Evolutionary conservation across 2,888 invertebrate species (phyloP).

Genomic region (Orgyia antiqua): DNA sequence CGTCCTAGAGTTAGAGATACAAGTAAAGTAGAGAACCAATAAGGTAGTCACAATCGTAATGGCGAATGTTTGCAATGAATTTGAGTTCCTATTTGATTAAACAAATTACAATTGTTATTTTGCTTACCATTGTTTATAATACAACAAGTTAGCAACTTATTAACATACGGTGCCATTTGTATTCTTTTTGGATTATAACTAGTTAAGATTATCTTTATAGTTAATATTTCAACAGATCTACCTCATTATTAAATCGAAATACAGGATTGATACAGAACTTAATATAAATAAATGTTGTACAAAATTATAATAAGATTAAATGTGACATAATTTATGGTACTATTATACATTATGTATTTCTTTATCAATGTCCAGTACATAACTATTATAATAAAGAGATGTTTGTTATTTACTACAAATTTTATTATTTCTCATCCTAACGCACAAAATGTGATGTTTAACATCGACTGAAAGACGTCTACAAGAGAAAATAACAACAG

Average conservation of each 20-base stretch:
- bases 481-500: too few species aligned
- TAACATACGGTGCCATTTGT: conserved; percentile 38
- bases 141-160: conserved; percentile 37
- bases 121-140: conserved; percentile 50
- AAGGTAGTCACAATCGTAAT: too few species aligned
- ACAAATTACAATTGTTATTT: conserved; percentile 47
- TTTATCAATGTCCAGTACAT: conserved; percentile 74
- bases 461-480: too few species aligned
- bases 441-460: too few species aligned
- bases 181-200: conserved; percentile 14
- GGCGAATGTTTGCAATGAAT: conserved; percentile 59
- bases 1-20: too few species aligned
- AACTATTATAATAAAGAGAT: conserved; percentile 72
- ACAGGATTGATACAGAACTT: conserved; percentile 39
- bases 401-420: conserved; percentile 67
- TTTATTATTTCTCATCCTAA: conserved; percentile 15
- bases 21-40: too few species aligned
- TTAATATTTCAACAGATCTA: conserved; percentile 43
- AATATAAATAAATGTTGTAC: conserved; percentile 54
- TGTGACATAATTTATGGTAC: conserved; percentile 62
- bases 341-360: conserved; percentile 67
- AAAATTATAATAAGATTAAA: conserved; percentile 60
- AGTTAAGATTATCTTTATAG: conserved; percentile 16
- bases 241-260: conserved; percentile 53
- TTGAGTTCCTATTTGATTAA: conserved; percentile 73